Conservation (phyloP, 2,797 vertebrate genomes). For the Thaleichthys pacificus region DNA sequence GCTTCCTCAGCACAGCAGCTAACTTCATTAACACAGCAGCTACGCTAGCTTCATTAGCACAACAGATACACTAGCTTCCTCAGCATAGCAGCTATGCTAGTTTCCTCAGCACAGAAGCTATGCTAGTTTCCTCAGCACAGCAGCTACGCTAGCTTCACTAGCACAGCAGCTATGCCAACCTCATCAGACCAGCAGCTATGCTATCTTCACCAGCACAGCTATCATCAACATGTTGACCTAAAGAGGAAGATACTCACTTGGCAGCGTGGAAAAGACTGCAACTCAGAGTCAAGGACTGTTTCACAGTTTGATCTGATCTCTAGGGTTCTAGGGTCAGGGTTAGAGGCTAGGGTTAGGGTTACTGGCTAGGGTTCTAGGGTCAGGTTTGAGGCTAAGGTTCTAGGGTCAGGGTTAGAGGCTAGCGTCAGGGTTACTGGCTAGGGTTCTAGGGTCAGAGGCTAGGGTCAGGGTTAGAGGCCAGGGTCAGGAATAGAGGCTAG, state of each 20-base stretch:
- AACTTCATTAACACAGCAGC: not conserved
- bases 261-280: slow-evolving; percentile 86
- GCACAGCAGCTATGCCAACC: not conserved
- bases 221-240: not conserved
- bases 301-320: not conserved
- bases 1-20: too few species aligned
- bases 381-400: not conserved
- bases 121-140: too few species aligned
- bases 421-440: not conserved
- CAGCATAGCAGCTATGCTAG: not conserved
- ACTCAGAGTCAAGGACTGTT: slow-evolving; percentile 45
- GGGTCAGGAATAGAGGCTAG: too few species aligned
- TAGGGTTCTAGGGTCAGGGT: not conserved
- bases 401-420: not conserved
- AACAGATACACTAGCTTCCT: not conserved
- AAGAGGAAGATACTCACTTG: slow-evolving; percentile 78
- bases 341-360: too few species aligned
- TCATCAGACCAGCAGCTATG: too few species aligned
- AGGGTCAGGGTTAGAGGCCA: too few species aligned
- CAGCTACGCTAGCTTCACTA: slow-evolving; percentile 1
- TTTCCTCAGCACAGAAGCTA: too few species aligned
- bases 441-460: not conserved
- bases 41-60: too few species aligned
- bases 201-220: too few species aligned
- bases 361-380: not conserved